A percentile compares a stretch with the other conserved stretches of the same genome.
Conservation (phyloP, 2,797 vertebrate genomes). For the Eutrigla gurnardus region DNA sequence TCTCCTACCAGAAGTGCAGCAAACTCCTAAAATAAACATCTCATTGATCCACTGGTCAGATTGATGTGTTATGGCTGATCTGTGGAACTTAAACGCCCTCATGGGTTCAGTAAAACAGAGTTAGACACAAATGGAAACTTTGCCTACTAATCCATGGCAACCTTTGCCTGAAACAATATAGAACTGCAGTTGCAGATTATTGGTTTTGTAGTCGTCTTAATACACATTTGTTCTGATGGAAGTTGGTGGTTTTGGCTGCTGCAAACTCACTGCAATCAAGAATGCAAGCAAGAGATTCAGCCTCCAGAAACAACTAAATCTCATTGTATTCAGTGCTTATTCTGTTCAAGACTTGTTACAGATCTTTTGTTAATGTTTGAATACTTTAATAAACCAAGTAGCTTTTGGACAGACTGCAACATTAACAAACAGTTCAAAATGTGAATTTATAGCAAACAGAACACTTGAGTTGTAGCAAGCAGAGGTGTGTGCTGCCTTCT, state of each 20-base stretch:
- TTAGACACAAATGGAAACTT: conserved; percentile 42
- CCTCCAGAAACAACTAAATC: not conserved
- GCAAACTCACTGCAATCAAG: not conserved
- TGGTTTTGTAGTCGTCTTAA: not conserved
- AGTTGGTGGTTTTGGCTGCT: not conserved
- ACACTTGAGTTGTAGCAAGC: not conserved
- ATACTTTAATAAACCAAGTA: conserved; percentile 3
- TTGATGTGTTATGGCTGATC: conserved; percentile 34
- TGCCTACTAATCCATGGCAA: conserved; percentile 1
- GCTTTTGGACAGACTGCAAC: not conserved
- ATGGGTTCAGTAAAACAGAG: conserved; percentile 25
- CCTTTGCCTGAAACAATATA: not conserved
- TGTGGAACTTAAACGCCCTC: conserved; percentile 22
- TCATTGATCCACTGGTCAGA: conserved; percentile 32
- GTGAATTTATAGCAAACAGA: not conserved
- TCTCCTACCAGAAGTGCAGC: conserved; percentile 22
- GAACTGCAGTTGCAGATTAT: not conserved
- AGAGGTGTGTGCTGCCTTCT: conserved; percentile 59
- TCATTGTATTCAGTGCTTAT: not conserved
- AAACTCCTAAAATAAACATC: conserved; percentile 20
- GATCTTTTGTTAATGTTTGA: not conserved
- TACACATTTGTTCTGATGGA: not conserved
- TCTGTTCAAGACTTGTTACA: not conserved
- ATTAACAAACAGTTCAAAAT: not conserved
- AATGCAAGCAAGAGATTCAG: not conserved